Evolutionary conservation across 1,140 invertebrate species (phyloP).

Genomic region (Hyphantria cunea): DNA sequence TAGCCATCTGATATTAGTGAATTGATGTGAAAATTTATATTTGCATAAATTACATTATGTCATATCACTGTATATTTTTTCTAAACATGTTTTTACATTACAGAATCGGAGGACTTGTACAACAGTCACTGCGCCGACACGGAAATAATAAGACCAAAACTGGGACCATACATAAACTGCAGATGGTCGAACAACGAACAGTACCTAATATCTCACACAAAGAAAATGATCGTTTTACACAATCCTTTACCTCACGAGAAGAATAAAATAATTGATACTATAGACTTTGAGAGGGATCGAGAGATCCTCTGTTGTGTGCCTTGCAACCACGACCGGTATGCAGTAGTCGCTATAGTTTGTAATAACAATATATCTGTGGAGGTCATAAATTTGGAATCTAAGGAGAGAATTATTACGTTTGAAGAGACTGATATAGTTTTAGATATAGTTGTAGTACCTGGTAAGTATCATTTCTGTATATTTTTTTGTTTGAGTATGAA

Average conservation of each 20-base stretch:
- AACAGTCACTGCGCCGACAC: constrained; percentile 57
- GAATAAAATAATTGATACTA: constrained; percentile 43
- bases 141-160: constrained; percentile 47
- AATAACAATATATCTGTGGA: constrained; percentile 42
- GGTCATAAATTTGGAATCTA: constrained; percentile 55
- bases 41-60: too few relatives aligned
- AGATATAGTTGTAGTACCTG: constrained; percentile 60
- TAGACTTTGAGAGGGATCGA: constrained; percentile 55
- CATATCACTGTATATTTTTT: too few relatives aligned
- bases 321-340: constrained; percentile 58
- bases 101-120: constrained; percentile 60
- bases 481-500: background rate
- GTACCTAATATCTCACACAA: constrained; percentile 58
- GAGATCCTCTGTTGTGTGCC: constrained; percentile 59
- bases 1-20: too few relatives aligned
- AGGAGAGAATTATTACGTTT: constrained; percentile 45
- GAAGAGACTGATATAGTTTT: constrained; percentile 55
- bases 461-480: constrained; percentile 38
- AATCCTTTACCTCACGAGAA: constrained; percentile 26
- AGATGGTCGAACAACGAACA: constrained; percentile 68
- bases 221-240: constrained; percentile 58
- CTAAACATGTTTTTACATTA: too few relatives aligned
- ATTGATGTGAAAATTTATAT: too few relatives aligned
- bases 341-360: constrained; percentile 47
- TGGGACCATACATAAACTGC: constrained; percentile 56